Evolutionary conservation across 2,113 vertebrate species (phyloP).

Genomic region (Plectropomus leopardus): DNA sequence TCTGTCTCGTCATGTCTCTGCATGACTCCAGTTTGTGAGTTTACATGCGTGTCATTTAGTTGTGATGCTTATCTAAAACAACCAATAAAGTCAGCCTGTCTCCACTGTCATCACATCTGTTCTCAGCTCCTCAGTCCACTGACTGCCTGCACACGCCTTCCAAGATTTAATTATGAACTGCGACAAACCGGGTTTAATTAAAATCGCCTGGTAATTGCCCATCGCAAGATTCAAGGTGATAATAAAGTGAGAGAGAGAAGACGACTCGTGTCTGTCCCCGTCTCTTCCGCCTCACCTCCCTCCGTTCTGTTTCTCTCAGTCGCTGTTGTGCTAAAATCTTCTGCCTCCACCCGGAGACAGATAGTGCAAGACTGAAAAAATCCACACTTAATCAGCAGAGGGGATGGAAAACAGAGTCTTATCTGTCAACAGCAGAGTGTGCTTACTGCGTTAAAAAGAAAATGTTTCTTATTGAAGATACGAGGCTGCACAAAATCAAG

Average conservation of each 20-base stretch:
- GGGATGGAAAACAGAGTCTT: slow-evolving; percentile 57
- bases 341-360: slow-evolving; percentile 27
- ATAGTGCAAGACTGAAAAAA: slow-evolving; percentile 43
- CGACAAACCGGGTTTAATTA: slow-evolving; percentile 56
- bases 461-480: slow-evolving; percentile 40
- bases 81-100: neutral
- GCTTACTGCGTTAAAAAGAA: slow-evolving; percentile 26
- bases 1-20: neutral
- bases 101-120: slow-evolving; percentile 3
- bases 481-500: neutral
- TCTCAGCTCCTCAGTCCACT: slow-evolving; percentile 10
- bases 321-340: slow-evolving; percentile 37
- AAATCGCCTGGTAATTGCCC: slow-evolving; percentile 51
- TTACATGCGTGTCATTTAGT: neutral
- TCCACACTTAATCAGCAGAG: slow-evolving; percentile 52
- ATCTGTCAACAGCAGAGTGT: slow-evolving; percentile 60
- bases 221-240: slow-evolving; percentile 64
- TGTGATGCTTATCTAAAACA: slow-evolving; percentile 6
- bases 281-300: slow-evolving; percentile 29
- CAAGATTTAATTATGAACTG: slow-evolving; percentile 49
- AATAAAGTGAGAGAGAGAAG: slow-evolving; percentile 74
- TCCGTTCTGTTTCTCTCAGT: neutral
- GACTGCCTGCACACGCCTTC: slow-evolving; percentile 45
- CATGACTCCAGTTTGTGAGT: neutral
- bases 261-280: slow-evolving; percentile 40